These are phyloP conservation scores for Macrochelys suwanniensis DNA, from an alignment of 2,797 vertebrate species.

Conservation along the genomic window DNA sequence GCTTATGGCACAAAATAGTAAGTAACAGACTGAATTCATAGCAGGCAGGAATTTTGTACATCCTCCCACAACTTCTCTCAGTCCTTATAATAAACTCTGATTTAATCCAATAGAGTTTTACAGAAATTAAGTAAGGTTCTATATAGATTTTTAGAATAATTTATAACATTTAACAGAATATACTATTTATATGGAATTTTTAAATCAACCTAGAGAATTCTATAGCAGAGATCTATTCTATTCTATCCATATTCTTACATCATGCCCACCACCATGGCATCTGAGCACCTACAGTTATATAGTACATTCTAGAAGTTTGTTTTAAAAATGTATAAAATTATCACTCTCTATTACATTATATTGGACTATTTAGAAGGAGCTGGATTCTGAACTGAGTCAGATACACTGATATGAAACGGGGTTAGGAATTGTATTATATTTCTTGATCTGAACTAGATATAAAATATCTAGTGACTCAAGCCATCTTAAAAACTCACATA, in stretches of 20 bases:
- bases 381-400: neutral
- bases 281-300: neutral
- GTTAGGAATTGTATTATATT: neutral
- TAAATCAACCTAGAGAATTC: neutral
- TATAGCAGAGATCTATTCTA: neutral
- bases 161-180: neutral
- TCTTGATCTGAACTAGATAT: neutral
- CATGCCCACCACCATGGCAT: neutral
- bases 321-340: neutral
- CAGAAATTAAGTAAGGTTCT: neutral
- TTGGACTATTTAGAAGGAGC: neutral
- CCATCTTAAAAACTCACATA: accelerated
- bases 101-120: neutral
- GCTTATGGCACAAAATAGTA: neutral
- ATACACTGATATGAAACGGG: neutral
- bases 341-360: accelerated
- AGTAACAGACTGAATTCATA: neutral
- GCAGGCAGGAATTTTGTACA: neutral
- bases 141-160: neutral
- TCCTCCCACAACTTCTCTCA: neutral
- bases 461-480: neutral
- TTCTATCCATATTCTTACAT: neutral
- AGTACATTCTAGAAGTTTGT: neutral
- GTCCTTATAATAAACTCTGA: neutral
- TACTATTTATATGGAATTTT: neutral